Base-by-base conservation (phyloP, 2,113 vertebrate species). In the Triplophysa tibetana region DNA sequence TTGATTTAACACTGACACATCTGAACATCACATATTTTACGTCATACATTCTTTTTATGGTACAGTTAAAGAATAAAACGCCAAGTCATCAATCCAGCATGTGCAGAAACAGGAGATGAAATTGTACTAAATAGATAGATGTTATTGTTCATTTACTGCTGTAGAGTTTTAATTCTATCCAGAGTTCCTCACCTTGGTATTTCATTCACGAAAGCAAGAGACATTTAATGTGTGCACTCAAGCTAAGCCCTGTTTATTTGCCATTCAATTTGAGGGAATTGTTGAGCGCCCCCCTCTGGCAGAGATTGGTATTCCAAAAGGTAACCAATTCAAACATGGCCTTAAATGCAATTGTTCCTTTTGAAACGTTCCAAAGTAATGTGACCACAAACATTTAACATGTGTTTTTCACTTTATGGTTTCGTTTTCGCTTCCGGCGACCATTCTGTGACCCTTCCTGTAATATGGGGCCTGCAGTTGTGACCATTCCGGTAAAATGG, bases 261-360 rank as follows among this genome's bases (percentile, higher is more conserved):
- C 0, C 5, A 54, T 17, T 1, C 4, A 54, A 54, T 54, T 4
- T 24, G 13, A 45, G 23, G 4, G 8, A 69, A 50, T 14, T 69
- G 26, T 56, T 38, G 11, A 33, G 33, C 21, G 70, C 29, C 52
- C 54, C 33, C 70, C 38, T 72, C 52, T 73, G 70, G 54, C 58
- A 33, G 19, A 73, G 14, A 60, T 23, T 41, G 19, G 3, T 56
- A 43, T 16, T 33, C 9, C 9, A 33, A 19, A 33, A 21, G 10
- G 14, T 54, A n/a, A 2, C 12, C 10, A 54, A 56, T 56, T 56
- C 5, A 17, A 38, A n/a, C 19, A 33, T 5, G 8, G 4, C 12
- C 50, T 14, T 16, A 52, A 52, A 52, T 52, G 50, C 50, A 52
- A 16, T 3, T 6, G 16, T 52, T 16, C 2, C 17, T 52, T 5